Percentiles rank a stretch among this genome's conserved stretches.
These are phyloP conservation scores for Procambarus clarkii DNA, from an alignment of 1,140 invertebrate species.

Conservation along the genomic window DNA sequence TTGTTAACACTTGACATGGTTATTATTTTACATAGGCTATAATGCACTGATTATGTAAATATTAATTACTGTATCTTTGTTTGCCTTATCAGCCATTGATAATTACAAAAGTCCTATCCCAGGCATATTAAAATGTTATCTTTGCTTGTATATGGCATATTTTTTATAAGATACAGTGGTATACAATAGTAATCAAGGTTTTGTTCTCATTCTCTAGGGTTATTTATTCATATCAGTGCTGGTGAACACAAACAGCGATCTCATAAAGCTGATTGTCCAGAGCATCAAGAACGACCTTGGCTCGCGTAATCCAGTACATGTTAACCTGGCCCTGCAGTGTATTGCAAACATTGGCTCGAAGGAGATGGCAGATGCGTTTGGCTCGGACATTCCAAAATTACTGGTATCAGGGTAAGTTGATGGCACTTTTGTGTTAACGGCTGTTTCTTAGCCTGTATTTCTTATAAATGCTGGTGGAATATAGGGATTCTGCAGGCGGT, in stretches of 20 bases:
- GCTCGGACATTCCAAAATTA: conserved; percentile 97
- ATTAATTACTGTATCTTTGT: too few relatives aligned
- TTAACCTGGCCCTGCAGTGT: conserved; percentile 99
- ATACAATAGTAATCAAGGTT: background rate
- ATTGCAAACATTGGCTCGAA: conserved; percentile 99
- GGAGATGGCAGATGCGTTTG: conserved; percentile 99
- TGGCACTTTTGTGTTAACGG: background rate
- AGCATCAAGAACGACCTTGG: conserved; percentile 99
- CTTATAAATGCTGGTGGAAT: too few relatives aligned
- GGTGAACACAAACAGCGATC: conserved; percentile 98
- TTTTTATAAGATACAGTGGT: background rate
- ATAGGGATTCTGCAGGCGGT: too few relatives aligned
- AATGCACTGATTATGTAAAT: too few relatives aligned
- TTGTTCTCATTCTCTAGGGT: conserved; percentile 82
- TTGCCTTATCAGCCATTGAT: too few relatives aligned
- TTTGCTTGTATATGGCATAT: too few relatives aligned
- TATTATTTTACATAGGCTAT: too few relatives aligned
- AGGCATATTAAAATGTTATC: too few relatives aligned
- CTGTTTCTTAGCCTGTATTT: too few relatives aligned
- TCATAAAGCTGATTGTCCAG: conserved; percentile 99
- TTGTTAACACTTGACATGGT: too few relatives aligned
- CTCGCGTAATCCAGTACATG: conserved; percentile 97
- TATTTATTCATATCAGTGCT: conserved; percentile 99
- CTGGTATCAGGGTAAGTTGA: conserved; percentile 92
- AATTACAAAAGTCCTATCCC: too few relatives aligned